A percentile compares a stretch with the other conserved stretches of the same genome.
Evolutionary conservation across 2,888 invertebrate species (phyloP).

Genomic region (Hydrotaea diabolus): DNA sequence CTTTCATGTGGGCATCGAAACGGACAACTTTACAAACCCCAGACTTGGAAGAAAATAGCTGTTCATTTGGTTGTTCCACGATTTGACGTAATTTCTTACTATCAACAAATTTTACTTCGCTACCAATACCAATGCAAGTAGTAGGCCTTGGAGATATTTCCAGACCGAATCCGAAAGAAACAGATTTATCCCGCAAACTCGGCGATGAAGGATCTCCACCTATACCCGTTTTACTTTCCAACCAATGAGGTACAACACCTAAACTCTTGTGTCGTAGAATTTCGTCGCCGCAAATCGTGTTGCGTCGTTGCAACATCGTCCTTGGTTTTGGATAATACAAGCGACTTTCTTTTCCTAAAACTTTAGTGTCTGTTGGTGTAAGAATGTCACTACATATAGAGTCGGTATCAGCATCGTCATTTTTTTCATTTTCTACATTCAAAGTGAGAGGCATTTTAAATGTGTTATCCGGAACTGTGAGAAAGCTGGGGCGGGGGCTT

Average conservation of each 20-base stretch:
- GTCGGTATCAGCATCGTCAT: slow-evolving; percentile 78
- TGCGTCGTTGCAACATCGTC: slow-evolving; percentile 88
- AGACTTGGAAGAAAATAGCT: slow-evolving; percentile 73
- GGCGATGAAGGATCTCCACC: slow-evolving; percentile 81
- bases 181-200: slow-evolving; percentile 88
- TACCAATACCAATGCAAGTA: slow-evolving; percentile 83
- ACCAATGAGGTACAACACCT: slow-evolving; percentile 85
- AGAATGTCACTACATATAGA: slow-evolving; percentile 83
- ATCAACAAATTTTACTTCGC: slow-evolving; percentile 71
- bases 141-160: slow-evolving; percentile 86
- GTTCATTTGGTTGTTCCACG: slow-evolving; percentile 69
- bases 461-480: slow-evolving; percentile 79
- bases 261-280: slow-evolving; percentile 80
- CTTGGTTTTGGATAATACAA: slow-evolving; percentile 89
- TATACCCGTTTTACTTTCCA: slow-evolving; percentile 84
- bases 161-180: slow-evolving; percentile 88
- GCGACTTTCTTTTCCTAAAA: slow-evolving; percentile 80
- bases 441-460: slow-evolving; percentile 81
- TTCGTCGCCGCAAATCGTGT: slow-evolving; percentile 93
- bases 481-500: slow-evolving; percentile 84
- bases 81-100: slow-evolving; percentile 72
- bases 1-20: slow-evolving; percentile 80
- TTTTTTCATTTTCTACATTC: slow-evolving; percentile 79
- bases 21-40: slow-evolving; percentile 81
- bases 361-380: slow-evolving; percentile 81